Percentiles rank a stretch among this genome's conserved stretches.
Conservation (phyloP, 2,113 vertebrate genomes). For the Sisor rabdophorus region DNA sequence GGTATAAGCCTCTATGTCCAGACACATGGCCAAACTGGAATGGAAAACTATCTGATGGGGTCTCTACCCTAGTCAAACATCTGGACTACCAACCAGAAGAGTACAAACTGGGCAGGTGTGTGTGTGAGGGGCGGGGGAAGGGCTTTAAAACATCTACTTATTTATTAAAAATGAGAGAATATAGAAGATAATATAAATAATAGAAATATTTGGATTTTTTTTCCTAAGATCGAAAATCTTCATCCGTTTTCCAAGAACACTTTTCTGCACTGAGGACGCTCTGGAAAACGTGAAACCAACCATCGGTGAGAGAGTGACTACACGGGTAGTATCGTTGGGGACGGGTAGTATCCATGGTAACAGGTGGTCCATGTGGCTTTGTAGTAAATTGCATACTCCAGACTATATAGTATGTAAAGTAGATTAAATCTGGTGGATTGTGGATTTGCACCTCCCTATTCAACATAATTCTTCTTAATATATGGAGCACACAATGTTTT, state of each 20-base stretch:
- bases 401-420: no score
- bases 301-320: slow-evolving; percentile 71
- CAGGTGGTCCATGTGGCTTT: no score
- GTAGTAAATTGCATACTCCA: no score
- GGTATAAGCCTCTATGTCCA: slow-evolving; percentile 93
- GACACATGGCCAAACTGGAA: slow-evolving; percentile 93
- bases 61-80: slow-evolving; percentile 83
- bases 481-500: no score
- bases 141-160: no score
- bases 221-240: slow-evolving; percentile 91
- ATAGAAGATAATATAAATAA: neutral
- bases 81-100: slow-evolving; percentile 92
- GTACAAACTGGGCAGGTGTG: slow-evolving; percentile 94
- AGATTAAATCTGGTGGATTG: no score
- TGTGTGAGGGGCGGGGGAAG: no score
- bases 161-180: no score
- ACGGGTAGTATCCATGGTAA: no score
- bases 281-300: slow-evolving; percentile 87
- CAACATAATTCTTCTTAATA: no score
- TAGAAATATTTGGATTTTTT: neutral
- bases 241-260: slow-evolving; percentile 95
- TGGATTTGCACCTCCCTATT: no score
- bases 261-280: slow-evolving; percentile 92
- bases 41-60: slow-evolving; percentile 81
- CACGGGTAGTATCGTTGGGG: no score